phyloP scores from a whole-genome alignment of 2,113 vertebrate genomes.

The Ploceus nigricollis region DNA sequence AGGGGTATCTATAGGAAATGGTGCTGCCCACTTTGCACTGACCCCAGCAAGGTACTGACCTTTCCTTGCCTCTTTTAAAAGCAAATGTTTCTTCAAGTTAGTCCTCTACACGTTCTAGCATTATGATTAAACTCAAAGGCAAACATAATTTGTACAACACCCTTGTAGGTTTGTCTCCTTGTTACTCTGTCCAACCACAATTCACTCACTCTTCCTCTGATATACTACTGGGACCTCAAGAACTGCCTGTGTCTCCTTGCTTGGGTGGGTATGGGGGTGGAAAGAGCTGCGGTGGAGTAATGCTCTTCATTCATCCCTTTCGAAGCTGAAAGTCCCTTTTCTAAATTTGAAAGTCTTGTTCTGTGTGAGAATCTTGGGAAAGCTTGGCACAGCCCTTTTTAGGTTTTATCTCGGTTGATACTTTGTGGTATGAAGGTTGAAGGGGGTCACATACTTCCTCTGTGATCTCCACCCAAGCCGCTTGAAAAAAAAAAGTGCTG shows the following conservation, averaged over 20 bases:
- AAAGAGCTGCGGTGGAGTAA: background rate
- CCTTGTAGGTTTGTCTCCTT: background rate
- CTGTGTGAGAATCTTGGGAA: background rate
- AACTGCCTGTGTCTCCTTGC: background rate
- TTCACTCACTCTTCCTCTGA: background rate
- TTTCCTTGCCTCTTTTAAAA: background rate
- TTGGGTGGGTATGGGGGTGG: accelerated
- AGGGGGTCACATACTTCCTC: constrained; percentile 12
- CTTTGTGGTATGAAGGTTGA: background rate
- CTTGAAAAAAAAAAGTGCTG: background rate
- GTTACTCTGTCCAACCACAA: background rate
- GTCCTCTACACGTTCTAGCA: background rate
- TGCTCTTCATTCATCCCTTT: background rate
- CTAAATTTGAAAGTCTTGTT: background rate
- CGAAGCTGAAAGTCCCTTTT: background rate
- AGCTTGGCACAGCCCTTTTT: background rate
- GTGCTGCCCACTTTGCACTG: background rate
- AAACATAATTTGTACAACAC: background rate
- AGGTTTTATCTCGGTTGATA: background rate
- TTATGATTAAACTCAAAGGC: background rate
- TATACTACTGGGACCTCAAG: background rate
- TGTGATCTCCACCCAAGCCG: constrained; percentile 22
- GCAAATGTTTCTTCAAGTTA: background rate
- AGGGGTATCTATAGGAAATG: background rate
- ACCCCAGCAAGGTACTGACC: background rate